Evolutionary conservation across 2,113 vertebrate species (phyloP).

Genomic region (Nerophis lumbriciformis): DNA sequence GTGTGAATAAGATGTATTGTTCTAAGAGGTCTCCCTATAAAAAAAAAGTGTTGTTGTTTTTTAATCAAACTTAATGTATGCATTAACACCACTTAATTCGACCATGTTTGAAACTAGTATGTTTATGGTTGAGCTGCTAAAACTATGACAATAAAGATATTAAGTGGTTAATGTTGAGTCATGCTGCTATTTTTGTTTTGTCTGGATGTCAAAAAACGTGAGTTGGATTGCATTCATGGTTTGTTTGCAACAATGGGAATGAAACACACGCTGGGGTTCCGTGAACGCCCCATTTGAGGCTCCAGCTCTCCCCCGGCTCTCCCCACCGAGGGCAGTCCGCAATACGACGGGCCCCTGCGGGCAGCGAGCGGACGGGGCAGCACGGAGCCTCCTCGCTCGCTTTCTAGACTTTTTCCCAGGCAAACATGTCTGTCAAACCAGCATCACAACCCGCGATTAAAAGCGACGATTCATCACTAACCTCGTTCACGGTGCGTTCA

Average conservation of each 20-base stretch:
- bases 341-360: slow-evolving; percentile 35
- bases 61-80: neutral
- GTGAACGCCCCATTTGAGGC: slow-evolving; percentile 27
- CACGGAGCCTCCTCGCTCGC: neutral
- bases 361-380: no score
- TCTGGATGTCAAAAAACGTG: neutral
- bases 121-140: neutral
- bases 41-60: neutral
- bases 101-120: neutral
- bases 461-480: slow-evolving; percentile 44
- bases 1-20: no score
- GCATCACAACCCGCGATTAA: neutral
- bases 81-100: neutral
- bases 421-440: neutral
- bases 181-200: neutral
- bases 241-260: neutral
- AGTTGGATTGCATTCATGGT: neutral
- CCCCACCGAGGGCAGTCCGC: slow-evolving; percentile 24
- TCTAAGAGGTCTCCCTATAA: no score
- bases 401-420: neutral
- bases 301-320: slow-evolving; percentile 29
- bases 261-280: slow-evolving; percentile 2
- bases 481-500: slow-evolving; percentile 45
- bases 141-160: neutral
- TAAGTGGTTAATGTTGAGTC: neutral